Evolutionary conservation across 2,888 invertebrate genomes (phyloP).

Genomic region (Tipula unca): DNA sequence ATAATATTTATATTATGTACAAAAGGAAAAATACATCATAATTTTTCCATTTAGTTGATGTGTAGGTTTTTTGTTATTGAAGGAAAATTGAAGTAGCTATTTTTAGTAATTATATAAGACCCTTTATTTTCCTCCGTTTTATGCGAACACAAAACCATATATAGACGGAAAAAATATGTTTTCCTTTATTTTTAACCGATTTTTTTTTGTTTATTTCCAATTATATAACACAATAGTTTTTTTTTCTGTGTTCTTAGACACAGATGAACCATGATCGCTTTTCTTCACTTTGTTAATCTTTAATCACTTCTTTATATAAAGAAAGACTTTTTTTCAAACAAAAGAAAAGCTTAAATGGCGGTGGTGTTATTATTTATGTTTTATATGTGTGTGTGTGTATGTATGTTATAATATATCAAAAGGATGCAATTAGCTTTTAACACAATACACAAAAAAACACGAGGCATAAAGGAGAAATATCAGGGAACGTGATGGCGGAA

Average conservation of each 20-base stretch:
- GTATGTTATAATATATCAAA: not conserved
- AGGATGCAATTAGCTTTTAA: not conserved
- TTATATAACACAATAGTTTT: not conserved
- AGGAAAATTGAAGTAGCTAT: not conserved
- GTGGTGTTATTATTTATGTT: not conserved
- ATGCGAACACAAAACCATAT: not conserved
- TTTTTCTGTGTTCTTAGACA: not conserved
- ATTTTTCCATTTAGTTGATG: not conserved
- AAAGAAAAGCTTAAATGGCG: not conserved
- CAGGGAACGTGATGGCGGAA: not conserved
- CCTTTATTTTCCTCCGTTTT: not conserved
- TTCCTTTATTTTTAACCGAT: not conserved
- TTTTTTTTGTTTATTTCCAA: not conserved
- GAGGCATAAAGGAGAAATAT: not conserved
- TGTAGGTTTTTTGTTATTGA: not conserved
- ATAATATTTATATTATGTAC: too few species aligned
- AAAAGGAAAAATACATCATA: not conserved
- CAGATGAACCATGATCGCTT: not conserved
- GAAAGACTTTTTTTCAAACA: not conserved
- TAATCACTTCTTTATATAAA: not conserved
- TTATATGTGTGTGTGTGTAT: not conserved
- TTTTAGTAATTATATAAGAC: not conserved
- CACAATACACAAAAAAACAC: not conserved
- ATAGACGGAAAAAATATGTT: not conserved
- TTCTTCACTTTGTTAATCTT: not conserved